phyloP scores from a whole-genome alignment of 2,888 invertebrate species.

The Drosophila conformis region DNA sequence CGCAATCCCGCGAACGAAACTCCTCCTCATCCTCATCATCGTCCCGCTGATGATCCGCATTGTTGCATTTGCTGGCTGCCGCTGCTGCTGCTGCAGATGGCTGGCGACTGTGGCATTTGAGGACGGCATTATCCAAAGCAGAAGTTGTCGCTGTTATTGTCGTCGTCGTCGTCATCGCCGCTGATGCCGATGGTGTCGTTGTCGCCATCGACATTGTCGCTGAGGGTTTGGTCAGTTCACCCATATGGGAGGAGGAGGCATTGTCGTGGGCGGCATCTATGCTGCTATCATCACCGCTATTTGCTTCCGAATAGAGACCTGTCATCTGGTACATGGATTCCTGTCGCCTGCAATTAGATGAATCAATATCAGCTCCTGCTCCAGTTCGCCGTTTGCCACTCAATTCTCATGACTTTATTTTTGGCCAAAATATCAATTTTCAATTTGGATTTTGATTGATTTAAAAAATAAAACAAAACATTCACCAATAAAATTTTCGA shows the following conservation, averaged over 20 bases:
- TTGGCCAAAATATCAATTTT: slow-evolving; percentile 10
- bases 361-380: slow-evolving; percentile 23
- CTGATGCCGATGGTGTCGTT: slow-evolving; percentile 9
- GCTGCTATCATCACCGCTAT: slow-evolving; percentile 86
- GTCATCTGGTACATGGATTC: slow-evolving; percentile 96
- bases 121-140: slow-evolving; percentile 69
- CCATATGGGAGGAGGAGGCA: slow-evolving; percentile 83
- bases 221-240: slow-evolving; percentile 10
- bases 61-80: slow-evolving; percentile 82
- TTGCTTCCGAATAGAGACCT: slow-evolving; percentile 91
- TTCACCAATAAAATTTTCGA: neutral
- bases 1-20: slow-evolving; percentile 90
- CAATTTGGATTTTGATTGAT: slow-evolving; percentile 6
- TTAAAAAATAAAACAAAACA: neutral
- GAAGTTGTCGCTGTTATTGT: slow-evolving; percentile 20
- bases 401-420: slow-evolving; percentile 33
- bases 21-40: slow-evolving; percentile 89
- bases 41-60: slow-evolving; percentile 45
- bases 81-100: slow-evolving; percentile 86
- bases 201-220: slow-evolving; percentile 18
- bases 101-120: slow-evolving; percentile 93
- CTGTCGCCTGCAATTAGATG: slow-evolving; percentile 87
- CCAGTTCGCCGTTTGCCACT: slow-evolving; percentile 5
- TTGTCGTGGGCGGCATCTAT: slow-evolving; percentile 86
- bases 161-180: slow-evolving; percentile 6